phyloP scores from a whole-genome alignment of 2,797 vertebrate species.

The Falco biarmicus region DNA sequence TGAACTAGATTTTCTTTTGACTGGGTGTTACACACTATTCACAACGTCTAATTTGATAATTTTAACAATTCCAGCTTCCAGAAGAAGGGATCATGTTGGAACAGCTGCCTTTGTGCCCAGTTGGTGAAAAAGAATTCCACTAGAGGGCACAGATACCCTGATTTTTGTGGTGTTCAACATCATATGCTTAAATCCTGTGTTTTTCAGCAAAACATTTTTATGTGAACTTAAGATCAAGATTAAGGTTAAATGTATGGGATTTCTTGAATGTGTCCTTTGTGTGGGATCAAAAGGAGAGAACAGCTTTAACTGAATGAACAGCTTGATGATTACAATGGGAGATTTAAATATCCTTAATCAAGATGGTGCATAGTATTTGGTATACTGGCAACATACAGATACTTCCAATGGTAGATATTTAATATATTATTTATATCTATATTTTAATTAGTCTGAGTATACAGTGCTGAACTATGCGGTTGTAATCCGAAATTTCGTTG shows the following conservation, averaged over 20 bases:
- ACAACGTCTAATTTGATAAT: background rate
- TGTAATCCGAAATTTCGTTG: background rate
- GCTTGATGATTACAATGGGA: background rate
- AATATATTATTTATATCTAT: background rate
- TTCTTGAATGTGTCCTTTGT: background rate
- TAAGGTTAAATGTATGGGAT: background rate
- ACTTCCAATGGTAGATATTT: background rate
- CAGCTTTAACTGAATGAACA: background rate
- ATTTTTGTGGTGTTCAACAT: background rate
- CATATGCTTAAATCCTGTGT: background rate
- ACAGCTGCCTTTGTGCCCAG: background rate
- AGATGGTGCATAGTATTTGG: background rate
- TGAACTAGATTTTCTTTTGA: background rate
- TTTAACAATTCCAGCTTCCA: background rate
- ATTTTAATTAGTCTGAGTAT: background rate
- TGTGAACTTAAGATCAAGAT: background rate
- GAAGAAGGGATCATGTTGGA: rapidly evolving
- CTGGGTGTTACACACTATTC: rapidly evolving
- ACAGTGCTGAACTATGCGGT: background rate
- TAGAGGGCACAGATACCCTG: conserved; percentile 57
- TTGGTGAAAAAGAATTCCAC: conserved; percentile 17
- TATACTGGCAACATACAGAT: background rate
- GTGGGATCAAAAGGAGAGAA: background rate
- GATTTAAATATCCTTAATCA: background rate
- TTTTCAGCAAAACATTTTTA: background rate